A percentile compares a stretch with the other conserved stretches of the same genome.
These are phyloP conservation scores for Stegophylla sp. DNA, from an alignment of 2,888 invertebrate species.

Conservation along the genomic window DNA sequence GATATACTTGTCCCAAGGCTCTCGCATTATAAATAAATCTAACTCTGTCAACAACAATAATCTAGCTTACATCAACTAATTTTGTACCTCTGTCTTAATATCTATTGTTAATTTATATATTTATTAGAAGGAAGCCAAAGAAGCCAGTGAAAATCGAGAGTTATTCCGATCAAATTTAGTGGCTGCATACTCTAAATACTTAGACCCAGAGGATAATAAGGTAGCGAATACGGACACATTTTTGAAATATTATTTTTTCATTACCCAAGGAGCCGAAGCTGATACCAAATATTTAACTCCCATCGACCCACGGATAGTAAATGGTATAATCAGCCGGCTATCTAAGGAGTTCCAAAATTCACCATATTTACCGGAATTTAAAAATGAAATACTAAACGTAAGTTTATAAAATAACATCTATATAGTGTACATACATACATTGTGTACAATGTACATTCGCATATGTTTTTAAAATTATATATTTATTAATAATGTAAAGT, in stretches of 20 bases:
- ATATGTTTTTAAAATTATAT: too few relatives aligned
- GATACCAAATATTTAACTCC: slow-evolving; percentile 41
- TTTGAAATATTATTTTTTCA: slow-evolving; percentile 53
- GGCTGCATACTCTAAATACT: slow-evolving; percentile 21
- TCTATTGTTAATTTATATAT: background rate
- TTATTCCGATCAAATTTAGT: slow-evolving; percentile 43
- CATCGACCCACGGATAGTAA: slow-evolving; percentile 44
- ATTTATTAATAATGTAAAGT: too few relatives aligned
- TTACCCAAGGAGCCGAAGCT: slow-evolving; percentile 51
- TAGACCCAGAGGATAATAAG: background rate
- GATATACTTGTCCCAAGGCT: too few relatives aligned
- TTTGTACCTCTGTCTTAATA: background rate
- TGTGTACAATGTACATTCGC: too few relatives aligned
- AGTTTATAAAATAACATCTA: background rate
- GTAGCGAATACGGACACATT: slow-evolving; percentile 4
- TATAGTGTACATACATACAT: too few relatives aligned
- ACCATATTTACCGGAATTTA: slow-evolving; percentile 42
- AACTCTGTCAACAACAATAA: too few relatives aligned
- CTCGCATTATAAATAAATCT: too few relatives aligned
- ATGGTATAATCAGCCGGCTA: slow-evolving; percentile 29
- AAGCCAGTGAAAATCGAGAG: slow-evolving; percentile 29
- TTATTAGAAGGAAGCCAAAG: slow-evolving; percentile 31
- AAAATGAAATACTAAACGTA: slow-evolving; percentile 56
- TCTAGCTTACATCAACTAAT: background rate
- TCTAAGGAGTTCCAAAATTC: slow-evolving; percentile 47